Percentiles rank a stretch among this genome's conserved stretches.
phyloP scores from a whole-genome alignment of 2,797 vertebrate species.

The Chelonia mydas region DNA sequence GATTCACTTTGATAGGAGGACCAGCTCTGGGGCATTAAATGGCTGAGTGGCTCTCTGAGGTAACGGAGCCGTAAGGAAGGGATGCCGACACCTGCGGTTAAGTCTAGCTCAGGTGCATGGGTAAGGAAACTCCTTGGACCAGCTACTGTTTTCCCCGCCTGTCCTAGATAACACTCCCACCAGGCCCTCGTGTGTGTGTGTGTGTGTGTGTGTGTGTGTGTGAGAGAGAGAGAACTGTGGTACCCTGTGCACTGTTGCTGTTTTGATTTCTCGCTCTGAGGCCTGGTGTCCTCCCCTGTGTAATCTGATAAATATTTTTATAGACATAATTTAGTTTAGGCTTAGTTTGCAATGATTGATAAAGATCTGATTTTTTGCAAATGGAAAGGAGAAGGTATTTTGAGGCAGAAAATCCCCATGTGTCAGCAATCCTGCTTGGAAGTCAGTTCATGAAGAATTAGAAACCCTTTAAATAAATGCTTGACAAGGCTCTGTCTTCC shows the following conservation, averaged over 20 bases:
- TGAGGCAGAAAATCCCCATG: slow-evolving; percentile 45
- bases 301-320: not conserved
- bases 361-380: slow-evolving; percentile 10
- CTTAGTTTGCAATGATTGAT: slow-evolving; percentile 17
- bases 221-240: not conserved
- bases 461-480: slow-evolving; percentile 78
- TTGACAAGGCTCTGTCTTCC: slow-evolving; percentile 82
- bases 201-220: no score
- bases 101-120: not conserved
- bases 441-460: slow-evolving; percentile 64
- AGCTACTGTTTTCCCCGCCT: not conserved
- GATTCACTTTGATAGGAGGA: not conserved
- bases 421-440: slow-evolving; percentile 63
- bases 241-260: not conserved
- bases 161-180: not conserved
- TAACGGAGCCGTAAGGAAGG: not conserved
- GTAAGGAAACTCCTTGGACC: not conserved
- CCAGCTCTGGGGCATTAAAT: not conserved
- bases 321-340: not conserved
- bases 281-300: not conserved
- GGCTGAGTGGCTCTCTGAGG: not conserved
- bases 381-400: not conserved
- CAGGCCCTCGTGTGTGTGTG: not conserved
- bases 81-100: not conserved
- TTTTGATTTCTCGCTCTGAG: not conserved